Percentiles rank a stretch among this genome's conserved stretches.
phyloP scores from a whole-genome alignment of 2,888 invertebrate species.

The Lymantria monacha region DNA sequence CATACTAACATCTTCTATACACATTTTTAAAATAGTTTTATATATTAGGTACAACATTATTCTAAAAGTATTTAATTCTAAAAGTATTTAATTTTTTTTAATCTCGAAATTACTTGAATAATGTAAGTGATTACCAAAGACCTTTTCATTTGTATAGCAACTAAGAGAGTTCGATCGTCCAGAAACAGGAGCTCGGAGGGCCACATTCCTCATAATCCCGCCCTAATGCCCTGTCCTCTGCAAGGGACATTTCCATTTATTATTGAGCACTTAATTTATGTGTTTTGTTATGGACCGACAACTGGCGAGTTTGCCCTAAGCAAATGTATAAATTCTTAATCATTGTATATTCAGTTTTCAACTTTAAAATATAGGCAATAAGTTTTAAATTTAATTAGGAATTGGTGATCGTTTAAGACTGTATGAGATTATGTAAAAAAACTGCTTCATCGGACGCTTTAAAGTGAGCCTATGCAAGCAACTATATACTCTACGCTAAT shows the following conservation, averaged over 20 bases:
- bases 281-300: constrained; percentile 82
- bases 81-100: too few species aligned
- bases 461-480: constrained; percentile 39
- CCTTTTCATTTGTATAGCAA: constrained; percentile 32
- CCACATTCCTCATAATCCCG: constrained; percentile 77
- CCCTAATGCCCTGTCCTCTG: constrained; percentile 82
- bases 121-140: constrained; percentile 39
- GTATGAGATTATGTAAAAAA: constrained; percentile 37
- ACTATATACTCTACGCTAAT: constrained; percentile 35
- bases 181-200: constrained; percentile 56
- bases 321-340: constrained; percentile 37
- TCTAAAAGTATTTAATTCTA: too few species aligned
- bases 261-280: constrained; percentile 84
- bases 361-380: constrained; percentile 16
- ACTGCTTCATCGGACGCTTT: constrained; percentile 64
- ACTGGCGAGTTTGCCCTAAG: constrained; percentile 51
- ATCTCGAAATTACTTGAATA: constrained; percentile 39
- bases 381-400: constrained; percentile 22
- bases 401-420: constrained; percentile 20
- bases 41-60: too few species aligned
- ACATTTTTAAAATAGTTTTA: too few species aligned
- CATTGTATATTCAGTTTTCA: constrained; percentile 20
- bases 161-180: constrained; percentile 34
- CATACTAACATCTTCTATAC: too few species aligned
- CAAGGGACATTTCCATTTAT: constrained; percentile 83